These are phyloP conservation scores for Graphium colonna DNA, from an alignment of 2,888 invertebrate species.

Conservation along the genomic window DNA sequence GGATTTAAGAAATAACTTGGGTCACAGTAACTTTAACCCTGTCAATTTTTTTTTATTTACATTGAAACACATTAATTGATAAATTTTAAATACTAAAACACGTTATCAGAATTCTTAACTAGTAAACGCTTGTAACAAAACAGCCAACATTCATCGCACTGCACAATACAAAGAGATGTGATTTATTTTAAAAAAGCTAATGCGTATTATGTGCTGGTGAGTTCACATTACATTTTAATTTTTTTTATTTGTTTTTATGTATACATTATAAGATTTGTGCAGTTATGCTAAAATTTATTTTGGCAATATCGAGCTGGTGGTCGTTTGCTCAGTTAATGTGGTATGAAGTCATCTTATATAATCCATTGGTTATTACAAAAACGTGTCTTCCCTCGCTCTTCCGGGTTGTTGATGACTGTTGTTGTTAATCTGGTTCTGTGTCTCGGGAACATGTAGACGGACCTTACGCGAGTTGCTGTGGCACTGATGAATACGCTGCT, in stretches of 20 bases:
- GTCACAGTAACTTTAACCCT: conserved; percentile 1
- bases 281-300: too few relatives aligned
- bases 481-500: conserved; percentile 56
- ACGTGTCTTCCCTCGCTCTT: conserved; percentile 60
- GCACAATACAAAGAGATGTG: too few relatives aligned
- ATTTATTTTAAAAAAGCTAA: too few relatives aligned
- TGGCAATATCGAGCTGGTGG: too few relatives aligned
- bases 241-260: too few relatives aligned
- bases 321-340: too few relatives aligned
- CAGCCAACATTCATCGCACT: not conserved
- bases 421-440: conserved; percentile 54
- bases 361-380: conserved; percentile 52
- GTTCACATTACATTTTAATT: too few relatives aligned
- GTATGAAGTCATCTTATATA: too few relatives aligned
- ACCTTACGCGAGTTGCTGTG: conserved; percentile 69
- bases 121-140: too few relatives aligned
- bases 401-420: conserved; percentile 51
- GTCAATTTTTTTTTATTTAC: not conserved
- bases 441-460: conserved; percentile 60
- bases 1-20: not conserved
- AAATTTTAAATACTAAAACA: not conserved
- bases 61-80: not conserved
- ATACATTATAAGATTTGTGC: too few relatives aligned
- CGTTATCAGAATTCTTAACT: not conserved
- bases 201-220: too few relatives aligned